phyloP scores from a whole-genome alignment of 2,797 vertebrate species.

The Tapera naevia region DNA sequence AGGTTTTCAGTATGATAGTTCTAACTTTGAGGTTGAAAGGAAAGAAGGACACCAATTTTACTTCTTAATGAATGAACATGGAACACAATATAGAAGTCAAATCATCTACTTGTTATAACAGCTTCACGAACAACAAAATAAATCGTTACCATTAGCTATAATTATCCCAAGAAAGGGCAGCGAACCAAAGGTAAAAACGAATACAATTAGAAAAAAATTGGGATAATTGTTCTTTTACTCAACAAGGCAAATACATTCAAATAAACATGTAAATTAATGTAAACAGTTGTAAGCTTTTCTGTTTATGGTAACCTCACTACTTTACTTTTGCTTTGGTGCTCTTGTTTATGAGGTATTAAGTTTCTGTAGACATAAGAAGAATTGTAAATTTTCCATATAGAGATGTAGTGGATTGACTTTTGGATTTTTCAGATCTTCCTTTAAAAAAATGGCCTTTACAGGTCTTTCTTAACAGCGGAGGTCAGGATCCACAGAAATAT shows the following conservation, averaged over 20 bases:
- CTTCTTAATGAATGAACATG: background rate
- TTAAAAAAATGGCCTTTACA: too few relatives aligned
- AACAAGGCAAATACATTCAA: slow-evolving; percentile 14
- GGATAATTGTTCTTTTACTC: background rate
- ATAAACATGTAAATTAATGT: slow-evolving; percentile 36
- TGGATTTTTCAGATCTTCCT: too few relatives aligned
- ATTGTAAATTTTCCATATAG: background rate
- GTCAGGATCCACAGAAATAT: too few relatives aligned
- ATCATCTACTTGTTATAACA: background rate
- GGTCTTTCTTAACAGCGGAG: too few relatives aligned
- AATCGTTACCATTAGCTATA: background rate
- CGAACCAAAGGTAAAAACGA: background rate
- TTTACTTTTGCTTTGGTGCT: background rate
- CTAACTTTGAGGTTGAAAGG: background rate
- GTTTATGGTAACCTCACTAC: background rate
- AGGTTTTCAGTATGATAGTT: background rate
- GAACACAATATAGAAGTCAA: background rate
- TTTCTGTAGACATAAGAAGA: background rate
- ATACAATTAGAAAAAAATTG: background rate
- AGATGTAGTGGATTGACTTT: too few relatives aligned
- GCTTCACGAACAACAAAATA: background rate
- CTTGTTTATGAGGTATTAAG: background rate
- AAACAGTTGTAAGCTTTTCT: background rate
- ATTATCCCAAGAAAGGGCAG: background rate
- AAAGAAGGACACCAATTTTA: background rate